Evolutionary conservation across 2,797 vertebrate genomes (phyloP).

Genomic region (Scyliorhinus canicula): DNA sequence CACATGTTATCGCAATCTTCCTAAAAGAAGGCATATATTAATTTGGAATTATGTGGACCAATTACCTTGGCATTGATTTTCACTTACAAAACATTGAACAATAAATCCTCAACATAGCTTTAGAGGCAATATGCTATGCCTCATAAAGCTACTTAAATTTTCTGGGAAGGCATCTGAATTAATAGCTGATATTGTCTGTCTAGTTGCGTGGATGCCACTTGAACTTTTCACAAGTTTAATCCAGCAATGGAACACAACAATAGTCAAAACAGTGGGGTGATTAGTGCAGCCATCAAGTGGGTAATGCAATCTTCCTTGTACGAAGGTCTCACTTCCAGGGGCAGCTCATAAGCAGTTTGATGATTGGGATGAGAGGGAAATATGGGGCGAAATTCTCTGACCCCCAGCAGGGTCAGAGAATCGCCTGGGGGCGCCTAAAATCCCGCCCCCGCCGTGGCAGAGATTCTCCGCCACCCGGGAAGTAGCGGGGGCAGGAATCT

Average conservation of each 20-base stretch:
- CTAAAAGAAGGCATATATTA: not conserved
- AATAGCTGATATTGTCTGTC: not conserved
- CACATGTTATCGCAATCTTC: not conserved
- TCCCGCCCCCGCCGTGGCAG: too few species aligned
- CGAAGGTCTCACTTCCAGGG: not conserved
- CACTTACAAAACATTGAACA: not conserved
- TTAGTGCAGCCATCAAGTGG: not conserved
- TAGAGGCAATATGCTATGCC: not conserved
- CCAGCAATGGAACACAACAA: not conserved
- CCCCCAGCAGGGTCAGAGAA: too few species aligned
- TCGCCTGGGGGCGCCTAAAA: too few species aligned
- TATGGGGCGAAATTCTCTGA: too few species aligned
- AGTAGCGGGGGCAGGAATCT: too few species aligned
- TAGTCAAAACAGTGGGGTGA: not conserved
- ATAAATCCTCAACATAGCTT: not conserved
- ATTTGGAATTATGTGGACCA: not conserved
- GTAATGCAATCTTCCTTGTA: not conserved
- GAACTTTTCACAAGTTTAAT: not conserved
- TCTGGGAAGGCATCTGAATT: not conserved
- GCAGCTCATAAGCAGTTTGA: not conserved
- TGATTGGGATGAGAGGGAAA: not conserved
- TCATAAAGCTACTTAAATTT: not conserved
- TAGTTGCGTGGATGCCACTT: not conserved
- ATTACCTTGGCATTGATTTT: not conserved
- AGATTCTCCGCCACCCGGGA: too few species aligned